Evolutionary conservation across 2,113 vertebrate species (phyloP), one percentile per base, ranked within the genome.

Genomic region (Guaruba guarouba): DNA sequence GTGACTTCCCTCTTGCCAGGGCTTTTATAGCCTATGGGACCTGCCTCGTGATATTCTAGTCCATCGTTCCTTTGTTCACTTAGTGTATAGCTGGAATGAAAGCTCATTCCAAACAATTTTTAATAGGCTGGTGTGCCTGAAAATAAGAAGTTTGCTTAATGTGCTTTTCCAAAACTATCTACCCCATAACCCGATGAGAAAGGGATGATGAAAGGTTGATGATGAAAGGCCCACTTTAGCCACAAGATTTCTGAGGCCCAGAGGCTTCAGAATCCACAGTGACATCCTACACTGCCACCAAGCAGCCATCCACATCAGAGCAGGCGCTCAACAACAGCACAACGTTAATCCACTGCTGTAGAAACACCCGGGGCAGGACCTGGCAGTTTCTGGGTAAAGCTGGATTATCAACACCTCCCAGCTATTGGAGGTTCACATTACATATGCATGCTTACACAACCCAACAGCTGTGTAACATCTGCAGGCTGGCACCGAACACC

Each of bases 11-110:
- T 51, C 35, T 1, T 2, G 7, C 14, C 55, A 13, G 5, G 11
- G 69, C 22, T 79, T 23, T 7, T 9, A 6, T 8, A 17, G 46
- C 33, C 4, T 0, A 4, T 0, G 1, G 11, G 4, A 52, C 31
- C 63, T 9, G 6, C 69, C 57, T 29, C 0, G 1, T 1, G 17
- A 8, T 13, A 13, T 13, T 27, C 18, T 9, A 63, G 31, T n/a
- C 43, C 63, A 18, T 6, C 0, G 5, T 23, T 10, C 4, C 0
- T 2, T 6, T 10, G 66, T 35, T 48, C 74, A 19, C n/a, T 9
- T 1, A 2, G 13, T 1, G 7, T 63, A 46, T 28, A 52, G 37
- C 43, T 22, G n/a, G 29, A 71, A 69, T 1, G 8, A 57, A 49
- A 62, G 12, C 11, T 17, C 15, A 11, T 48, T 49, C 23, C 25